Conservation (phyloP, 2,797 vertebrate species). For the Urophycis tenuis region DNA sequence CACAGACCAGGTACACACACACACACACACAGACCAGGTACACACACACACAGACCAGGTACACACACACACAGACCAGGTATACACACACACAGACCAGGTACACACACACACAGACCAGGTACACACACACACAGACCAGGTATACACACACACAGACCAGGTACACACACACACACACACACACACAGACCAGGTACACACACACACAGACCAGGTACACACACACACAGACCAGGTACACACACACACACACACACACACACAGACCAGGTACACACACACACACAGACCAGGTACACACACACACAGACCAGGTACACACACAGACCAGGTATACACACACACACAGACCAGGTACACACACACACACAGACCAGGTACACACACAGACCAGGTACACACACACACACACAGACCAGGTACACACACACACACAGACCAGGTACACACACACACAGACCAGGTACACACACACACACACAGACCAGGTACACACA, state of each 20-base stretch:
- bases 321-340: slow-evolving; percentile 73
- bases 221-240: neutral
- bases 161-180: neutral
- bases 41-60: neutral
- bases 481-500: slow-evolving; percentile 70
- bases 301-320: neutral
- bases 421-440: neutral
- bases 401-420: neutral
- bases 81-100: slow-evolving; percentile 67
- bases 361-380: neutral
- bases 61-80: neutral
- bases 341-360: neutral
- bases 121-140: neutral
- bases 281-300: neutral
- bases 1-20: no score
- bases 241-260: neutral
- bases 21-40: neutral
- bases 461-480: neutral
- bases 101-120: slow-evolving; percentile 21
- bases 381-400: neutral
- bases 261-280: neutral
- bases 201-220: slow-evolving; percentile 73
- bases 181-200: neutral
- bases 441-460: no score
- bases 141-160: neutral